phyloP scores from a whole-genome alignment of 1,140 invertebrate genomes.

The Cotesia chilonis region DNA sequence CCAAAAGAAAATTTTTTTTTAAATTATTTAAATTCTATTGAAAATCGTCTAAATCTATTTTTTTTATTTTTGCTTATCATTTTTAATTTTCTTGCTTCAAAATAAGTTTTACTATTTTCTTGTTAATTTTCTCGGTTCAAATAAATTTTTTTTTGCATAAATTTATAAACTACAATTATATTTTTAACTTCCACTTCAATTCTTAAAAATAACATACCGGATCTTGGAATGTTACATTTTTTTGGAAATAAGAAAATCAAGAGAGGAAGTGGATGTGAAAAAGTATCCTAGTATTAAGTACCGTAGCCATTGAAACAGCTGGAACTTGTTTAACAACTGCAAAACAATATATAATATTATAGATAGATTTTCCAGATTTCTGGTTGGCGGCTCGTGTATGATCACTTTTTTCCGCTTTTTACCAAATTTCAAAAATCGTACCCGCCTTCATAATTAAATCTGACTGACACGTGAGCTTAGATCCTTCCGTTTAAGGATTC shows the following conservation, averaged over 20 bases:
- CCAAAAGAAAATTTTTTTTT: too few relatives aligned
- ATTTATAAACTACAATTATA: too few relatives aligned
- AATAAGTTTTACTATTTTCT: too few relatives aligned
- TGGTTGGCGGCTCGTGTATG: constrained; percentile 1
- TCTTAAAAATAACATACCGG: not conserved
- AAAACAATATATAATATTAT: constrained; percentile 36
- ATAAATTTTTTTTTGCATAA: too few relatives aligned
- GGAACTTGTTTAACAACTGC: constrained; percentile 34
- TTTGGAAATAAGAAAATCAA: not conserved
- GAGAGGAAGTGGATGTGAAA: not conserved
- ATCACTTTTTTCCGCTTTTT: not conserved
- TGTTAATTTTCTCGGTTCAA: too few relatives aligned
- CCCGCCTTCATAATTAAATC: constrained; percentile 20
- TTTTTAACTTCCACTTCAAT: too few relatives aligned
- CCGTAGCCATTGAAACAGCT: constrained; percentile 27
- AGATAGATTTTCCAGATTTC: constrained; percentile 11
- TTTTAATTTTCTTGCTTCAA: too few relatives aligned
- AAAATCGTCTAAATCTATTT: too few relatives aligned
- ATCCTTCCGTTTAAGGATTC: too few relatives aligned
- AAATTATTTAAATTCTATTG: too few relatives aligned
- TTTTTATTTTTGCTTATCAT: too few relatives aligned
- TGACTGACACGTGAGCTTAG: too few relatives aligned
- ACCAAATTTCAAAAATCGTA: constrained; percentile 3
- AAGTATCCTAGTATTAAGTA: not conserved
- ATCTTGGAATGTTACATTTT: not conserved